phyloP scores from a whole-genome alignment of 1,140 invertebrate species.

The Drosophila paulistorum region DNA sequence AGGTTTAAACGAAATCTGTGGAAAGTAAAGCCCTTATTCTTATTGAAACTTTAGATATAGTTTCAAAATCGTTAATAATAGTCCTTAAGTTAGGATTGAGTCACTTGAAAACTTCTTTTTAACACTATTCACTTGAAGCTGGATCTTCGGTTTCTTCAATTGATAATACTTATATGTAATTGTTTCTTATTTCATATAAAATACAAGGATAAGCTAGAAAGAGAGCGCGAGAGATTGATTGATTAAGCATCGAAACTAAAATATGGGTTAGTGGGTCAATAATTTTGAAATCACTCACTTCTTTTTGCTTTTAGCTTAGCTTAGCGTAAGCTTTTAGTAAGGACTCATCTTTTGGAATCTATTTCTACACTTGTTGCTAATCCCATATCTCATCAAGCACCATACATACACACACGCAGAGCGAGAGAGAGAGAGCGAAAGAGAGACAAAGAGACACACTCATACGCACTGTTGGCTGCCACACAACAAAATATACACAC shows the following conservation, averaged over 20 bases:
- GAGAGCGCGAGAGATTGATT: too few species aligned
- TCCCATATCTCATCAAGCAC: slow-evolving; percentile 10
- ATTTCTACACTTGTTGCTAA: slow-evolving; percentile 55
- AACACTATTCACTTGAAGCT: too few species aligned
- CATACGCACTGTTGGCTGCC: neutral
- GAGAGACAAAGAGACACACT: slow-evolving; percentile 10
- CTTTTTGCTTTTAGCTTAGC: neutral
- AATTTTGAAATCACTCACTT: neutral
- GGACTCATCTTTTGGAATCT: neutral
- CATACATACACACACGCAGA: slow-evolving; percentile 15
- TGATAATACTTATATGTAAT: too few species aligned
- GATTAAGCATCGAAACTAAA: neutral
- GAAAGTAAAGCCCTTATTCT: too few species aligned
- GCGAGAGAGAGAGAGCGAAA: slow-evolving; percentile 2
- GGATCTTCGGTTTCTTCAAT: too few species aligned
- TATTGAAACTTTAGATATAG: too few species aligned
- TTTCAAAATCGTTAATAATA: too few species aligned
- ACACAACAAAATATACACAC: slow-evolving; percentile 15
- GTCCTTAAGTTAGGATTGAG: too few species aligned
- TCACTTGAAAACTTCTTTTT: too few species aligned
- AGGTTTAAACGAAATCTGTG: too few species aligned
- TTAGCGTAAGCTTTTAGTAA: neutral
- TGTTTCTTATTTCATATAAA: too few species aligned
- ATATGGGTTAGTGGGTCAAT: slow-evolving; percentile 9
- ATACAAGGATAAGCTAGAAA: too few species aligned